Evolutionary conservation across 2,797 vertebrate genomes (phyloP).

Genomic region (Epinephelus malabaricus): DNA sequence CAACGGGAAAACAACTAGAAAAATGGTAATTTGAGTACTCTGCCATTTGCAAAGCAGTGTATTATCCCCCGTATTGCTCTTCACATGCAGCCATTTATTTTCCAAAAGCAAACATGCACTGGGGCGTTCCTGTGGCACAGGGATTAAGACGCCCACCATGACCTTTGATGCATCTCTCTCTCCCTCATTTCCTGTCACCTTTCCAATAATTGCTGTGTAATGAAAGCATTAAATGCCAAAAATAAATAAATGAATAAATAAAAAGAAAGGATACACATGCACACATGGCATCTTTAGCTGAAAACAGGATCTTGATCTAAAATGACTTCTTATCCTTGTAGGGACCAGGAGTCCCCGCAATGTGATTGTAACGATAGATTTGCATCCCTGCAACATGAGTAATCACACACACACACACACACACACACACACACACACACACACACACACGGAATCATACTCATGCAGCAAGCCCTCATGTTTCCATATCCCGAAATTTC

Average conservation of each 20-base stretch:
- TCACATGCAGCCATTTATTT: slow-evolving; percentile 10
- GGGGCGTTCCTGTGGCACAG: not conserved
- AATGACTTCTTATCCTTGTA: not conserved
- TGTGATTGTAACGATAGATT: not conserved
- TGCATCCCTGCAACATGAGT: not conserved
- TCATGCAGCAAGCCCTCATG: slow-evolving; percentile 16
- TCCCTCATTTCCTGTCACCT: slow-evolving; percentile 22
- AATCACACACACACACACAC: slow-evolving; percentile 4
- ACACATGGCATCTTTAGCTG: not conserved
- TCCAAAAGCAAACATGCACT: slow-evolving; percentile 5
- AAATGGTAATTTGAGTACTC: not conserved
- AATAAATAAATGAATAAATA: not conserved
- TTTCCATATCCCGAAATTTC: slow-evolving; percentile 21
- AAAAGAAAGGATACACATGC: not conserved
- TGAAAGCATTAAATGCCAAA: not conserved
- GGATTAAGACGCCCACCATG: slow-evolving; percentile 22
- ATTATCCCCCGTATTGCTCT: not conserved
- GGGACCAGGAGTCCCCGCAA: not conserved
- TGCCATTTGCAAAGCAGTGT: not conserved
- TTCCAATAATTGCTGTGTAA: slow-evolving; percentile 5
- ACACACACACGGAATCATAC: not conserved
- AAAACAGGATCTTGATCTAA: not conserved
- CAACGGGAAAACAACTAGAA: not conserved
- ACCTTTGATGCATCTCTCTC: slow-evolving; percentile 31
- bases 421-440: slow-evolving; percentile 1